Evolutionary conservation across 2,797 vertebrate species (phyloP), one percentile per base, ranked within the genome.

Genomic region (Apogon hyalosoma): DNA sequence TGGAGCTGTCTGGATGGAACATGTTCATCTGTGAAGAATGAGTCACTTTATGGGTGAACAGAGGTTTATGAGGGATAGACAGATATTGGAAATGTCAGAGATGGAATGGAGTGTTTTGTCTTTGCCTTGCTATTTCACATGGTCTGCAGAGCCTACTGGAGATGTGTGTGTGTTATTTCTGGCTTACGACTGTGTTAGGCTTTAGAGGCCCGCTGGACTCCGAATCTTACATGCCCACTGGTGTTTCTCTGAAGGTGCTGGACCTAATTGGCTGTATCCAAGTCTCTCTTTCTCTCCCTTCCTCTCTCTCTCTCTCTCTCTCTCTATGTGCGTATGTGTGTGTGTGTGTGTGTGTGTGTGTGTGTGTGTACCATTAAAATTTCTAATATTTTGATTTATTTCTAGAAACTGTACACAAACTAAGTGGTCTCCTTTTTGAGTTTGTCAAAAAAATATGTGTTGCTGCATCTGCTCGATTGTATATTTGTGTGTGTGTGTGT

Each of bases 61-160:
- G 79, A 83, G 85, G 82, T 87, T 88, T 84, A 87, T 83, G 83
- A 86, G 82, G 86, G 83, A 92, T 87, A 68, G 90, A 90, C 86
- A 87, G 84, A 88, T 90, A 90, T 87, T 85, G 88, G 87, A 92
- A 90, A 91, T 90, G 88, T 90, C 90, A 88, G 87, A 81, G 87
- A 88, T 87, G 79, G 88, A 88, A 86, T 84, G 85, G 73, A 79
- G 79, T 88, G 88, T 90, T 91, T 88, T 89, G 88, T 90, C 86
- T 91, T 86, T 78, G 78, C 61, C 77, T 85, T 78, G 84, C 84
- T 88, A 77, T 89, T 88, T 88, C 87, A 88, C 84, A 86, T 85
- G 87, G 75, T 87, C 88, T 86, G 85, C 79, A 75, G 87, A 87
- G 84, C 64, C 80, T 79, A 68, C 78, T 75, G 84, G 69, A 83